phyloP scores from a whole-genome alignment of 2,888 invertebrate species.

The Meiosimyza platycephala region DNA sequence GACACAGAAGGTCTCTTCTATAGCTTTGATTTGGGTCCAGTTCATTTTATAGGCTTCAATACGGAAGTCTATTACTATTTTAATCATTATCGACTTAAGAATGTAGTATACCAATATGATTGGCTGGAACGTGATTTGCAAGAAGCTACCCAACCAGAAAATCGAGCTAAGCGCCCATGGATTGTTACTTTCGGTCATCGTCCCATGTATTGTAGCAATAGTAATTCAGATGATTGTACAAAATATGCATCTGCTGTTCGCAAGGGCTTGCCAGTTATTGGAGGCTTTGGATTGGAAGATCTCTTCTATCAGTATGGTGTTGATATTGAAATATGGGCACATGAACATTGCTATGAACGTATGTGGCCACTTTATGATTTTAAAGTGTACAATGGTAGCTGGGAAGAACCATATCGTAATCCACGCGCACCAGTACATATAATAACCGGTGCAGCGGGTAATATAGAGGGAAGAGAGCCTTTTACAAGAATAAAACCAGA shows the following conservation, averaged over 20 bases:
- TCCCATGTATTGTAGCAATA: slow-evolving; percentile 92
- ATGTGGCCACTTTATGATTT: slow-evolving; percentile 94
- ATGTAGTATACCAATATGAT: slow-evolving; percentile 81
- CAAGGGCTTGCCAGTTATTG: slow-evolving; percentile 74
- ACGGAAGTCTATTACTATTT: slow-evolving; percentile 94
- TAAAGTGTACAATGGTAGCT: slow-evolving; percentile 75
- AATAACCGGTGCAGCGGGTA: slow-evolving; percentile 89
- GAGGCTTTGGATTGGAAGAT: slow-evolving; percentile 81
- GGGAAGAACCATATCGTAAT: slow-evolving; percentile 69
- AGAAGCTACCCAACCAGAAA: slow-evolving; percentile 79
- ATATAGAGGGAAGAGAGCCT: slow-evolving; percentile 84
- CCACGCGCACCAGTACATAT: slow-evolving; percentile 90
- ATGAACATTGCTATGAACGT: slow-evolving; percentile 97
- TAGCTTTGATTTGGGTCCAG: slow-evolving; percentile 89
- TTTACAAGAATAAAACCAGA: slow-evolving; percentile 72
- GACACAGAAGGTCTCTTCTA: slow-evolving; percentile 78
- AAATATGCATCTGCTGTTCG: slow-evolving; percentile 75
- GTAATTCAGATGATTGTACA: slow-evolving; percentile 82
- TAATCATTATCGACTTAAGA: slow-evolving; percentile 84
- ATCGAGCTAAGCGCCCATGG: slow-evolving; percentile 82
- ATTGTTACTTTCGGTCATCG: slow-evolving; percentile 86
- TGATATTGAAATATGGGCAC: slow-evolving; percentile 95
- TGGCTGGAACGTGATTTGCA: slow-evolving; percentile 89
- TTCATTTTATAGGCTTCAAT: slow-evolving; percentile 91
- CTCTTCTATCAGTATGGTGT: slow-evolving; percentile 90